A percentile compares a stretch with the other conserved stretches of the same genome.
These are phyloP conservation scores for Leucoraja erinaceus DNA, from an alignment of 2,113 vertebrate species.

Conservation along the genomic window DNA sequence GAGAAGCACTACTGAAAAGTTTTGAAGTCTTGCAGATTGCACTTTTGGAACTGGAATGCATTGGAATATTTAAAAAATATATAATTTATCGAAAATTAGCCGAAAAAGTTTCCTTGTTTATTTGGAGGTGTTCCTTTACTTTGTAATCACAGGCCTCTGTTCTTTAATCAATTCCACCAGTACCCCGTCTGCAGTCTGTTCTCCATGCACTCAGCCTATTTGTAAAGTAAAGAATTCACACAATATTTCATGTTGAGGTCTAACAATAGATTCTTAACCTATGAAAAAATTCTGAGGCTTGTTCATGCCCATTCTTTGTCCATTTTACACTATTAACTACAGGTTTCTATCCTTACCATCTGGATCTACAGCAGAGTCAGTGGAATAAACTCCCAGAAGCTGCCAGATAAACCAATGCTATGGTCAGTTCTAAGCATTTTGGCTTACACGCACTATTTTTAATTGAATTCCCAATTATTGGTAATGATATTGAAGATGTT, in stretches of 20 bases:
- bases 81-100: slow-evolving; percentile 37
- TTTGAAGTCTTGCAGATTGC: slow-evolving; percentile 75
- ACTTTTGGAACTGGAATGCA: slow-evolving; percentile 82
- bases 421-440: background rate
- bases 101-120: slow-evolving; percentile 13
- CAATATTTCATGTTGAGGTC: background rate
- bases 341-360: background rate
- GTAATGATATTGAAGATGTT: background rate
- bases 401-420: background rate
- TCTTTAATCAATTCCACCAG: background rate
- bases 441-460: background rate
- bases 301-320: background rate
- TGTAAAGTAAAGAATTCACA: background rate
- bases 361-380: background rate
- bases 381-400: background rate
- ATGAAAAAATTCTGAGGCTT: background rate
- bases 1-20: slow-evolving; percentile 98
- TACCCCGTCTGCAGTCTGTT: too few species aligned
- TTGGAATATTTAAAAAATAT: slow-evolving; percentile 80
- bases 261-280: background rate
- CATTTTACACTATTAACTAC: slow-evolving; percentile 15
- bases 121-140: slow-evolving; percentile 15
- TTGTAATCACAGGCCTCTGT: slow-evolving; percentile 27
- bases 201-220: background rate
- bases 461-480: background rate